Conservation (phyloP, 2,113 vertebrate genomes). For the Catagonus wagneri region DNA sequence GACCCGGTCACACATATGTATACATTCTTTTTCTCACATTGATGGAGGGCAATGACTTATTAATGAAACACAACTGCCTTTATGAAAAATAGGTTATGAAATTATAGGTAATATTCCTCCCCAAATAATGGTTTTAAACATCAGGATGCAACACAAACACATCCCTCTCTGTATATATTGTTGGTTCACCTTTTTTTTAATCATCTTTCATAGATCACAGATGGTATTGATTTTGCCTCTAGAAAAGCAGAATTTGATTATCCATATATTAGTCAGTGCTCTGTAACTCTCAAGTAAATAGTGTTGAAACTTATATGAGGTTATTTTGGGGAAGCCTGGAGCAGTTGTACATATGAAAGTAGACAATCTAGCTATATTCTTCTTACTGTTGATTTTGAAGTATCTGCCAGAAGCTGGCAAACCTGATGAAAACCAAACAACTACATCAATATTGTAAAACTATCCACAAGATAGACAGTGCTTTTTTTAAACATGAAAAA, state of each 20-base stretch:
- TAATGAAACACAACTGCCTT: conserved; percentile 4
- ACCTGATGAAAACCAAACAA: conserved; percentile 16
- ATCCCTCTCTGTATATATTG: neutral
- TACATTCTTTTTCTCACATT: too few species aligned
- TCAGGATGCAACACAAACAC: neutral
- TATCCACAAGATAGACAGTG: neutral
- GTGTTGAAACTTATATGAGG: neutral
- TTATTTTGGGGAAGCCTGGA: conserved; percentile 40
- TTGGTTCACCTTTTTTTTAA: neutral
- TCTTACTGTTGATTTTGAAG: neutral
- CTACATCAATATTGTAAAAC: neutral
- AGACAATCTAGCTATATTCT: neutral
- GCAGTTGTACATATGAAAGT: conserved; percentile 14
- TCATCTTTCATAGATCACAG: conserved; percentile 34
- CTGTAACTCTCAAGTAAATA: conserved; percentile 39
- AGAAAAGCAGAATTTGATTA: conserved; percentile 63
- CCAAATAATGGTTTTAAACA: neutral
- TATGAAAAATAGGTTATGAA: neutral
- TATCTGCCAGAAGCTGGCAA: neutral
- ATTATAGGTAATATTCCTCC: neutral
- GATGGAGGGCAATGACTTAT: too few species aligned
- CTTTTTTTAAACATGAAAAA: neutral
- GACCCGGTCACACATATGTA: too few species aligned
- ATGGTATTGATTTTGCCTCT: conserved; percentile 63
- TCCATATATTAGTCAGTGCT: neutral